Percentiles rank a stretch among this genome's conserved stretches.
These are phyloP conservation scores for Haemorhous mexicanus DNA, from an alignment of 2,113 vertebrate genomes.

Conservation along the genomic window DNA sequence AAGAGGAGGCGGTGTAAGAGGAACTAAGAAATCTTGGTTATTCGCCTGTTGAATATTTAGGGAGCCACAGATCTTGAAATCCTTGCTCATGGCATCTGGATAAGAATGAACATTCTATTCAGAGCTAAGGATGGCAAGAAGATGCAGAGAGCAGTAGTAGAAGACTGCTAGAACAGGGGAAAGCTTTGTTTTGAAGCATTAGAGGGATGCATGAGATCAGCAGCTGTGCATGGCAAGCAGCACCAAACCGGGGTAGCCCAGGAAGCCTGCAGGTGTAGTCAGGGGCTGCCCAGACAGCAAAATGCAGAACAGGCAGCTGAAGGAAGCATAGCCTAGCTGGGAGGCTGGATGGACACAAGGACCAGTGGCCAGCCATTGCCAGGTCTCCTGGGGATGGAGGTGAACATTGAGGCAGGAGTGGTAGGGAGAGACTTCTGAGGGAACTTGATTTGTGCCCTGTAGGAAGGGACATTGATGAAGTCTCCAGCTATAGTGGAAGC, in stretches of 20 bases:
- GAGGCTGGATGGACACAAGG: neutral
- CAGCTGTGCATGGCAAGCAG: rapidly evolving
- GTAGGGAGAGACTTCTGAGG: neutral
- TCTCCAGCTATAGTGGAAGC: neutral
- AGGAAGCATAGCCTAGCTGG: neutral
- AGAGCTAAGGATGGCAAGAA: neutral
- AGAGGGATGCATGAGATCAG: rapidly evolving
- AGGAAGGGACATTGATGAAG: neutral
- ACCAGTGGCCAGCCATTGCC: neutral
- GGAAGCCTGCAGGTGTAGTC: neutral
- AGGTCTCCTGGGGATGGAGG: neutral
- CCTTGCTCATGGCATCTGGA: neutral
- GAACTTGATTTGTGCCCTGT: neutral
- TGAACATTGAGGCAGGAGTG: rapidly evolving
- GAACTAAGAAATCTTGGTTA: slow-evolving; percentile 27
- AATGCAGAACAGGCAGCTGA: neutral
- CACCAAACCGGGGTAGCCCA: neutral
- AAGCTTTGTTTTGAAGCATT: neutral
- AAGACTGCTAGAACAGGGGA: neutral
- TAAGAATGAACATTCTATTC: neutral
- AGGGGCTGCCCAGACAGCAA: rapidly evolving
- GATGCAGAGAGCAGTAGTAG: neutral
- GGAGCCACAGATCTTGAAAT: neutral
- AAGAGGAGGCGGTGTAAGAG: slow-evolving; percentile 29
- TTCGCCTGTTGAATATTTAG: slow-evolving; percentile 42